Conservation (phyloP, 2,888 invertebrate species). For the Diachrysia chrysitis region DNA sequence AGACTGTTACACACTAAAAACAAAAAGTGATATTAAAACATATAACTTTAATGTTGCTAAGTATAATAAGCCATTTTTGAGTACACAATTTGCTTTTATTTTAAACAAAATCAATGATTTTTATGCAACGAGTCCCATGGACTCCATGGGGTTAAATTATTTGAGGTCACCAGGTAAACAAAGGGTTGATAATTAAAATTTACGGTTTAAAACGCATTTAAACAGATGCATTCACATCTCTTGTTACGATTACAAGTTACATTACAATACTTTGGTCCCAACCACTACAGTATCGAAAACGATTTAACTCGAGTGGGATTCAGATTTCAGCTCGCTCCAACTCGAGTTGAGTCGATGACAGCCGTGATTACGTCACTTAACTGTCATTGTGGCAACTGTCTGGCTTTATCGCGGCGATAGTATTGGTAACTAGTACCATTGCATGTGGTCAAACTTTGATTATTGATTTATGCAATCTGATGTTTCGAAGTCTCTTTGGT, state of each 20-base stretch:
- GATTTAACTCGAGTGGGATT: constrained; percentile 55
- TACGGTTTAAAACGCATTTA: too few species aligned
- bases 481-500: not conserved
- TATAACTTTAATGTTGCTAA: too few species aligned
- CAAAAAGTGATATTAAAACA: too few species aligned
- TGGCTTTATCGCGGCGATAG: constrained; percentile 44
- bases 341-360: constrained; percentile 52
- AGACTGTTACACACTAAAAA: too few species aligned
- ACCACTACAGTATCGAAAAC: constrained; percentile 37
- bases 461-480: constrained; percentile 7
- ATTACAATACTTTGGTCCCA: constrained; percentile 30
- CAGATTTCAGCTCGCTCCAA: constrained; percentile 50
- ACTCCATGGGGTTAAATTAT: too few species aligned
- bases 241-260: constrained; percentile 6
- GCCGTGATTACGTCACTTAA: constrained; percentile 59
- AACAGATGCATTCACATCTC: constrained; percentile 5
- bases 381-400: constrained; percentile 51
- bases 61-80: too few species aligned
- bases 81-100: too few species aligned
- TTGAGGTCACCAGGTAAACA: too few species aligned
- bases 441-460: constrained; percentile 25
- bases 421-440: constrained; percentile 28
- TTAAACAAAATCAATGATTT: too few species aligned
- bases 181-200: too few species aligned
- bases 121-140: too few species aligned